Evolutionary conservation across 2,888 invertebrate species (phyloP), one percentile per base, ranked within the genome.

Genomic region (Drosophila subsilvestris): DNA sequence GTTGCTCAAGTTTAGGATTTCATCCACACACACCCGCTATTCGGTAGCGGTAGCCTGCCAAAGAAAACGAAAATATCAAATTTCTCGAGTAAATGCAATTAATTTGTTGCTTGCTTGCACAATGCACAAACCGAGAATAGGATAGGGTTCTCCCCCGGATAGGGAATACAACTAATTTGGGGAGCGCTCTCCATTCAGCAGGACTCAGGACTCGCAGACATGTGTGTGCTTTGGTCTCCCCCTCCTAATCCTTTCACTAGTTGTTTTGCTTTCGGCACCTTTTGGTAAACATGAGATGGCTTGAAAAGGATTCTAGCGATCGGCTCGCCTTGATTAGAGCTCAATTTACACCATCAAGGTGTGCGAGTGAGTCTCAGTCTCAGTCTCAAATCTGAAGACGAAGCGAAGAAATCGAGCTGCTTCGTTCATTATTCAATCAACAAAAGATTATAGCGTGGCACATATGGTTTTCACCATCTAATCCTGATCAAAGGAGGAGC

Each of bases 281-380:
- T 88, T 89, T 86, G 86, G 86, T 86, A 73, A 89, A 86, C 79
- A 74, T 74, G 86, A 86, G 89, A 57, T 56, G 86, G 42, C 57
- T 67, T 68, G 69, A 79, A 87, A 81, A 74, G 69, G 62, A 69
- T 57, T 55, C 25, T 0, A 63, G 56, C 71, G 85, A 81, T 86
- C 76, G 75, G 63, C 68, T 60, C 76, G 47, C 76, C 63, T 75
- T 85, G 84, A 88, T 85, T 89, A 85, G 75, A 87, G 80, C 75
- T 88, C 85, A 87, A 56, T 73, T 85, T 85, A 85, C 85, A 82
- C 69, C 62, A 47, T 61, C 68, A 69, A 75, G 73, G 88, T 84
- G 86, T 79, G 77, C 66, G 29, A n/a, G 17, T 44, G 49, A 55
- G 47, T 32, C 12, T 32, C 29, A n/a, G n/a, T 29, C 10, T 10